Percentiles rank a stretch among this genome's conserved stretches.
phyloP scores from a whole-genome alignment of 2,888 invertebrate genomes.

The Drosophila mimica region DNA sequence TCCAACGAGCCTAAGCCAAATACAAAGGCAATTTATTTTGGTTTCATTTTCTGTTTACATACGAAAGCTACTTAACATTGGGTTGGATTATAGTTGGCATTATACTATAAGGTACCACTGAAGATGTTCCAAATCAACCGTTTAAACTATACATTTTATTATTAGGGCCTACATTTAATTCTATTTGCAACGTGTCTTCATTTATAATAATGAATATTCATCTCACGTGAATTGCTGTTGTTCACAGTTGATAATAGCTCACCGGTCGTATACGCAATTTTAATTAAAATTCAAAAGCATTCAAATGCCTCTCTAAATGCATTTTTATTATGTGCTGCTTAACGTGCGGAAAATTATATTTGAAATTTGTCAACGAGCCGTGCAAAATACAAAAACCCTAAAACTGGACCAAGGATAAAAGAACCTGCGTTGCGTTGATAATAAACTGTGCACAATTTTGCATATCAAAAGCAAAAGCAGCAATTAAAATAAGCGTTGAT shows the following conservation, averaged over 20 bases:
- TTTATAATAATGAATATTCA: conserved; percentile 24
- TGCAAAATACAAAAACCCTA: conserved; percentile 32
- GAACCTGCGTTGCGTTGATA: conserved; percentile 60
- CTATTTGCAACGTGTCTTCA: conserved; percentile 7
- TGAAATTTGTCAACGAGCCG: conserved; percentile 60
- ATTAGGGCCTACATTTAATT: neutral
- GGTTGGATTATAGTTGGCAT: neutral
- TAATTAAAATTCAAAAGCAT: conserved; percentile 48
- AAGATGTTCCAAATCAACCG: neutral
- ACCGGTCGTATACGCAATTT: conserved; percentile 56
- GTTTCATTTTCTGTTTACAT: neutral
- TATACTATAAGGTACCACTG: neutral
- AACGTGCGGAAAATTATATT: conserved; percentile 66
- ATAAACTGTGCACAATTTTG: conserved; percentile 74
- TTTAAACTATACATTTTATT: neutral
- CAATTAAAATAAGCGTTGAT: conserved; percentile 69
- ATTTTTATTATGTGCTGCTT: conserved; percentile 25
- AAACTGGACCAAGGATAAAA: conserved; percentile 48
- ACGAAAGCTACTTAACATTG: neutral
- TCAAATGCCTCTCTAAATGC: conserved; percentile 30
- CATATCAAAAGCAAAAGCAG: conserved; percentile 71
- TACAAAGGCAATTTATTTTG: conserved; percentile 3
- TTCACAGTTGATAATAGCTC: conserved; percentile 18
- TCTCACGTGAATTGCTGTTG: conserved; percentile 13
- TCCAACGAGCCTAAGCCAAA: conserved; percentile 18